These are phyloP conservation scores for Apus apus DNA, from an alignment of 2,113 vertebrate genomes.

Conservation along the genomic window DNA sequence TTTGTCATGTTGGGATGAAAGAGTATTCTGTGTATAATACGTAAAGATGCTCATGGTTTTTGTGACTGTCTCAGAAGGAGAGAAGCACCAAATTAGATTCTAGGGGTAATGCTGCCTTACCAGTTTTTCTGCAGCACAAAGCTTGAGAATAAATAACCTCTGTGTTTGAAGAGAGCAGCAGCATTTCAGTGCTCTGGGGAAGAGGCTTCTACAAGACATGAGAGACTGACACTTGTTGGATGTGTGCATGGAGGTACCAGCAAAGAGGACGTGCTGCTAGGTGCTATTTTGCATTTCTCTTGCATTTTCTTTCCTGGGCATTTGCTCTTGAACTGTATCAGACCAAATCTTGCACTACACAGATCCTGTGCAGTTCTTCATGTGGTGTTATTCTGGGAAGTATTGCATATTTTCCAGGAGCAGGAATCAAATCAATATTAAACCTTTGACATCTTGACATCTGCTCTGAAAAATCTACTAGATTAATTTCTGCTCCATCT, in stretches of 20 bases:
- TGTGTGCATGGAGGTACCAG: rapidly evolving
- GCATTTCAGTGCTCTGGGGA: not conserved
- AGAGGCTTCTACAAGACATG: not conserved
- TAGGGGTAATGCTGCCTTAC: not conserved
- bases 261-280: too few relatives aligned
- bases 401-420: not conserved
- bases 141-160: not conserved
- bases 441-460: not conserved
- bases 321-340: not conserved
- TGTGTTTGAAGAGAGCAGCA: not conserved
- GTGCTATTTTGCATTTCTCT: not conserved
- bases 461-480: not conserved
- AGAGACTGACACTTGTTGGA: not conserved
- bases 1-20: not conserved
- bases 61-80: not conserved
- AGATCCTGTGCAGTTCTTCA: not conserved
- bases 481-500: not conserved
- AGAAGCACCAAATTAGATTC: not conserved
- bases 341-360: too few relatives aligned
- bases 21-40: not conserved
- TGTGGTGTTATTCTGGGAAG: not conserved
- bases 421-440: not conserved
- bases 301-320: too few relatives aligned
- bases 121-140: not conserved
- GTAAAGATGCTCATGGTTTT: not conserved